Evolutionary conservation across 2,888 invertebrate genomes (phyloP), one percentile per base, ranked within the genome.

Genomic region (Cylloceria caligata): DNA sequence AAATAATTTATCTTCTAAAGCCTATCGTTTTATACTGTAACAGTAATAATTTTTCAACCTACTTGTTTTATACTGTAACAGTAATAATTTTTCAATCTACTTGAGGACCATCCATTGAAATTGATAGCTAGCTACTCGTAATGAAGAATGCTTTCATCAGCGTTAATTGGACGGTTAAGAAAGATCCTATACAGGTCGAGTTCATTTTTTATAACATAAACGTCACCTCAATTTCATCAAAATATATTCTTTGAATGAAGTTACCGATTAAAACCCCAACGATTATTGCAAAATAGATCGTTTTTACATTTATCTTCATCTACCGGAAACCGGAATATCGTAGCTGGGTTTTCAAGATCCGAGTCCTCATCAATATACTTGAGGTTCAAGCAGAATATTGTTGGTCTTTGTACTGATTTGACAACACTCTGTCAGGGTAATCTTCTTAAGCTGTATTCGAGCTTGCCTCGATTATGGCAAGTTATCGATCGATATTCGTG

Each of bases 401-500:
- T 1, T 5, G 47, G 19, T 47, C 19, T 16, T 47, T 6, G 3
- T 19, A 19, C 47, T 6, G 24, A 52, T 24, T 52, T 24, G 52
- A 3, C 24, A 13, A 52, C 9, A 24, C 24, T 52, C 13, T 2
- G 9, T 11, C 52, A 24, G 1, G 11, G 11, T 52, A 52, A 52
- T 52, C 52, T 21, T 3, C 52, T 24, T 52, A 52, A 52, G 24
- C 52, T n/a, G n/a, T n/a, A n/a, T n/a, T n/a, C n/a, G n/a, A n/a
- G n/a, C n/a, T n/a, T 19, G 19, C 0, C 21, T 13, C 52, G 21
- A 24, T 24, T 21, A 52, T 52, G 24, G 21, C 24, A 24, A 21
- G 24, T 34, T 60, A 19, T 19, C 60, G 60, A 60, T 60, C 60
- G 34, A 60, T 64, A 64, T 21, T 64, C 36, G 39, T 11, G 19